Percentiles rank a stretch among this genome's conserved stretches.
phyloP scores from a whole-genome alignment of 2,888 invertebrate genomes.

The Nephrocerus scutellatus region DNA sequence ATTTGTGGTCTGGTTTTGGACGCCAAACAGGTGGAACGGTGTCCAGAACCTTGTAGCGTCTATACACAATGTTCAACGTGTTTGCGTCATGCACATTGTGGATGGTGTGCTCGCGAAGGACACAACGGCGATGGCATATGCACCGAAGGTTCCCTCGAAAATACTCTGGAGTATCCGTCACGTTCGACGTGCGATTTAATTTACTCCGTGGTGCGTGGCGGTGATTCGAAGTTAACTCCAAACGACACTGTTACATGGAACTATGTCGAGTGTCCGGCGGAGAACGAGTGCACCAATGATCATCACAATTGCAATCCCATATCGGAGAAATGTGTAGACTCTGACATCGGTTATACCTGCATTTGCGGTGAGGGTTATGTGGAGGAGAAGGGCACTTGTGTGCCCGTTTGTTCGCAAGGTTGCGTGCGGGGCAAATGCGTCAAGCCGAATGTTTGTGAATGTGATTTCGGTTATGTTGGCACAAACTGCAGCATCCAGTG shows the following conservation, averaged over 20 bases:
- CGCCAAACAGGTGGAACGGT: constrained; percentile 59
- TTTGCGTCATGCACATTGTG: constrained; percentile 81
- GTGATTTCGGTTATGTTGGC: constrained; percentile 93
- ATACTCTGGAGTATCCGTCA: constrained; percentile 56
- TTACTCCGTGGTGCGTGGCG: constrained; percentile 46
- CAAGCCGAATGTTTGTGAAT: constrained; percentile 75
- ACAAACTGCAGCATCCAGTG: constrained; percentile 90
- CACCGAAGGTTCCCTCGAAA: constrained; percentile 74
- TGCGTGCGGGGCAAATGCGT: constrained; percentile 81
- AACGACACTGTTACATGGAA: constrained; percentile 71
- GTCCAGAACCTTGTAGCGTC: constrained; percentile 77
- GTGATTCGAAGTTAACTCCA: constrained; percentile 39
- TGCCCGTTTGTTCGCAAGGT: constrained; percentile 75
- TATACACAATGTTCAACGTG: constrained; percentile 83
- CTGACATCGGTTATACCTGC: constrained; percentile 64
- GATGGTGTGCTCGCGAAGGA: constrained; percentile 78
- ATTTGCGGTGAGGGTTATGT: constrained; percentile 71
- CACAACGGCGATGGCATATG: constrained; percentile 75
- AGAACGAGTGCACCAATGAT: constrained; percentile 85
- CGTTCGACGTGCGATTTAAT: constrained; percentile 55
- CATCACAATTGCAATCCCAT: constrained; percentile 84
- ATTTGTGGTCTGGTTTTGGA: constrained; percentile 79
- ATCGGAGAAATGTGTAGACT: constrained; percentile 83
- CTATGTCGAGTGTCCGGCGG: constrained; percentile 82
- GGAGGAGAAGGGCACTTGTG: constrained; percentile 59